These are phyloP conservation scores for Rissa tridactyla DNA, from an alignment of 2,113 vertebrate species.

Conservation along the genomic window DNA sequence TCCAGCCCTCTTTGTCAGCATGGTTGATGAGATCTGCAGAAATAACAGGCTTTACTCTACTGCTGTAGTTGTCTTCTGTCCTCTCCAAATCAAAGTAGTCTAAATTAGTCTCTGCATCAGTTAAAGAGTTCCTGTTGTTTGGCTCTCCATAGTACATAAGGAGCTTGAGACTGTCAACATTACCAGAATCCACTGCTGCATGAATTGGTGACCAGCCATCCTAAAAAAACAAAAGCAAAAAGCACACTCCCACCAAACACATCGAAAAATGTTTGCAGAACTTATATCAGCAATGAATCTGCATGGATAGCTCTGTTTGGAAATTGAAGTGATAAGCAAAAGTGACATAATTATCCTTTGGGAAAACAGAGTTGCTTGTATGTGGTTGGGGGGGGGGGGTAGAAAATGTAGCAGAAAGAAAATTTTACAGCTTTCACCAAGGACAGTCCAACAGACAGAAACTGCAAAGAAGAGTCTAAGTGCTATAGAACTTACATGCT, in stretches of 20 bases:
- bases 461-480: not conserved
- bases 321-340: not conserved
- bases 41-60: conserved; percentile 63
- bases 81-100: conserved; percentile 35
- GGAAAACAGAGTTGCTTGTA: not conserved
- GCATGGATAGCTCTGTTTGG: not conserved
- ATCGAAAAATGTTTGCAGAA: not conserved
- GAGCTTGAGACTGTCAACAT: conserved; percentile 84
- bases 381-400: not conserved
- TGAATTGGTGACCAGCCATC: conserved; percentile 90
- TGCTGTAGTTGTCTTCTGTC: conserved; percentile 42
- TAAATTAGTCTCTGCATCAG: conserved; percentile 18
- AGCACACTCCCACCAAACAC: not conserved
- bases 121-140: conserved; percentile 6
- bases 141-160: conserved; percentile 77
- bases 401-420: not conserved
- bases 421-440: not conserved
- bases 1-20: conserved; percentile 90
- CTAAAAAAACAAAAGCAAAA: conserved; percentile 67
- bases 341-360: not conserved
- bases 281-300: not conserved
- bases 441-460: not conserved
- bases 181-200: conserved; percentile 84
- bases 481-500: not conserved
- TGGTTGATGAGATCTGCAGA: conserved; percentile 85